Conservation (phyloP, 2,797 vertebrate species). For the Tadarida brasiliensis region DNA sequence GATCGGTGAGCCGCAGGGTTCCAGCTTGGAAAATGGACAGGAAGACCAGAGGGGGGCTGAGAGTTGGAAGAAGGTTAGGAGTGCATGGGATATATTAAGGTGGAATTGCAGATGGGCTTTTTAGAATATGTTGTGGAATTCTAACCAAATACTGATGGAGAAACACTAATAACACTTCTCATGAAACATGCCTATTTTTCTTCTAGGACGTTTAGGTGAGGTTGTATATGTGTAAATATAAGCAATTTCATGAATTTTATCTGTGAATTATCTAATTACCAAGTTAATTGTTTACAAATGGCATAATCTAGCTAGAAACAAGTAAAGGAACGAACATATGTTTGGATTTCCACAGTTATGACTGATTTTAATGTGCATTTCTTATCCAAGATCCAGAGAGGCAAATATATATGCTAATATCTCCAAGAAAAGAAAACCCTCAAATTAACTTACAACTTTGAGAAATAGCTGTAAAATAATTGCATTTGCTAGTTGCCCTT, state of each 20-base stretch:
- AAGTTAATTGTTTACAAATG: not conserved
- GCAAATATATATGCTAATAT: constrained; percentile 13
- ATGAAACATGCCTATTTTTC: not conserved
- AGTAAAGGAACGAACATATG: not conserved
- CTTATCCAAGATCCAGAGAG: constrained; percentile 41
- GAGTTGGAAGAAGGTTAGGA: not conserved
- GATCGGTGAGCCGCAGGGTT: not conserved
- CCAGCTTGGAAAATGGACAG: not conserved
- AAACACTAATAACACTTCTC: not conserved
- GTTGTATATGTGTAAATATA: not conserved
- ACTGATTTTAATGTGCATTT: constrained; percentile 36
- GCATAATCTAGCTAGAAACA: no score
- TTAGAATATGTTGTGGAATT: not conserved
- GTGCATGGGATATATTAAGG: rapidly evolving
- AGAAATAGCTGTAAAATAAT: not conserved
- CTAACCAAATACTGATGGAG: not conserved
- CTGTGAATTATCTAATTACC: not conserved
- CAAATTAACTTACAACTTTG: not conserved
- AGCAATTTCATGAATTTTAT: constrained; percentile 10
- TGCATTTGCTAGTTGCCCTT: not conserved
- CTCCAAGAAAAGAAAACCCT: not conserved
- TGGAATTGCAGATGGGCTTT: not conserved
- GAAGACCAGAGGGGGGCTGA: not conserved
- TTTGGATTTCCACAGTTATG: not conserved
- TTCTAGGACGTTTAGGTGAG: not conserved